Conservation (phyloP, 2,888 invertebrate genomes). For the Sycophila texana region DNA sequence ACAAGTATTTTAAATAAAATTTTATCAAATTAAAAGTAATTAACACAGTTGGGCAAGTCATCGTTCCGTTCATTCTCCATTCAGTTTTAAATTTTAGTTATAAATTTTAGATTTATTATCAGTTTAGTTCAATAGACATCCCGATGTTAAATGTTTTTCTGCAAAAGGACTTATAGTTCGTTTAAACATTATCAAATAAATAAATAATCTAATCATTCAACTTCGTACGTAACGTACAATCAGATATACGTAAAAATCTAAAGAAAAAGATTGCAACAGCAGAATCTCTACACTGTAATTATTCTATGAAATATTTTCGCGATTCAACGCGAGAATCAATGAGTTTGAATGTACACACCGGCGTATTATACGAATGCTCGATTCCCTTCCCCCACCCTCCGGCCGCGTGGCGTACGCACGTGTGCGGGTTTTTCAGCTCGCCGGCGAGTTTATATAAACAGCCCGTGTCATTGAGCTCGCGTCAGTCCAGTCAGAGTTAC, state of each 20-base stretch:
- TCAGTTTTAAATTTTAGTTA: no score
- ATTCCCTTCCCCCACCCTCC: neutral
- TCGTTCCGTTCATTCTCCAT: no score
- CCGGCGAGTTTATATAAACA: slow-evolving; percentile 60
- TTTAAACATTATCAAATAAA: no score
- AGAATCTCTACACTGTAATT: neutral
- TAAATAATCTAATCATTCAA: neutral
- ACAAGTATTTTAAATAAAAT: no score
- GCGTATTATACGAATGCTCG: neutral
- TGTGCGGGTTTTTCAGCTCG: slow-evolving; percentile 42
- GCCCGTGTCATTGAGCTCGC: slow-evolving; percentile 56
- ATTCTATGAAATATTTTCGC: neutral
- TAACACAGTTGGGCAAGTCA: no score
- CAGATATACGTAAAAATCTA: neutral
- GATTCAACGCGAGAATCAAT: no score
- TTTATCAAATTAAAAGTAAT: neutral
- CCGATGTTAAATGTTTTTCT: no score
- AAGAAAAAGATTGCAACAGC: neutral
- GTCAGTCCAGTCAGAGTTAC: slow-evolving; percentile 61
- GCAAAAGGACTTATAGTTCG: no score
- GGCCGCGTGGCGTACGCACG: slow-evolving; percentile 14
- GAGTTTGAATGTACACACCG: no score
- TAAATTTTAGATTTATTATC: no score
- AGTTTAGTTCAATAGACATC: no score
- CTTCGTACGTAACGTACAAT: neutral